Percentiles rank a stretch among this genome's conserved stretches.
These are phyloP conservation scores for Pollenia amentaria DNA, from an alignment of 2,888 invertebrate species.

Conservation along the genomic window DNA sequence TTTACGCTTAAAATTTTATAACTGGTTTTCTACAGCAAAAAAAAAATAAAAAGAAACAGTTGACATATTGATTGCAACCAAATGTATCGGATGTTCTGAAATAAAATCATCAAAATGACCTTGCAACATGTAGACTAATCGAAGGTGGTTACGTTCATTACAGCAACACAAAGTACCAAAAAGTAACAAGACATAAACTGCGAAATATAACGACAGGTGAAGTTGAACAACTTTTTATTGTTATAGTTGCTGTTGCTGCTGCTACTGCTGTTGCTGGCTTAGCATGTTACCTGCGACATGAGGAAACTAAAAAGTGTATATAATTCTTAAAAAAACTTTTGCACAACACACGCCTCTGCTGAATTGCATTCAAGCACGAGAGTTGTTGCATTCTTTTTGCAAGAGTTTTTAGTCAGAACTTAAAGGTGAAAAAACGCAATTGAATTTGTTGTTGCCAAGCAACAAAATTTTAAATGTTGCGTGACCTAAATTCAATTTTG, in stretches of 20 bases:
- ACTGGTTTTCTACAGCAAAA: not conserved
- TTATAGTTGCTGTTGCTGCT: not conserved
- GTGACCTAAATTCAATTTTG: conserved; percentile 66
- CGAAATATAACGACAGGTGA: conserved; percentile 62
- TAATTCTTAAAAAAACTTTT: conserved; percentile 31
- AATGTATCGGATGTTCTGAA: conserved; percentile 45
- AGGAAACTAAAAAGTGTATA: conserved; percentile 55
- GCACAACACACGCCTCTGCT: not conserved
- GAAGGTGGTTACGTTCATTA: conserved; percentile 23
- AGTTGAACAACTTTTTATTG: conserved; percentile 64
- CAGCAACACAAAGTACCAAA: not conserved
- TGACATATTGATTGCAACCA: conserved; percentile 44
- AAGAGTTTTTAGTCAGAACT: conserved; percentile 15
- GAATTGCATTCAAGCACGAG: conserved; percentile 44
- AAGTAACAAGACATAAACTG: conserved; percentile 36
- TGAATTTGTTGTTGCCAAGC: conserved; percentile 28
- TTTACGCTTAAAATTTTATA: not conserved
- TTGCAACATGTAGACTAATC: conserved; percentile 49
- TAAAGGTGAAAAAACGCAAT: not conserved
- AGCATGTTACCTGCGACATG: conserved; percentile 37
- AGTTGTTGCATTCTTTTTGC: conserved; percentile 5
- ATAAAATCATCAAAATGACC: conserved; percentile 56
- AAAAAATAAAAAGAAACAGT: not conserved
- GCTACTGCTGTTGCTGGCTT: conserved; percentile 6
- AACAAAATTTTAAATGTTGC: conserved; percentile 54